These are phyloP conservation scores for Geothlypis trichas DNA, from an alignment of 2,113 vertebrate species.

Conservation along the genomic window DNA sequence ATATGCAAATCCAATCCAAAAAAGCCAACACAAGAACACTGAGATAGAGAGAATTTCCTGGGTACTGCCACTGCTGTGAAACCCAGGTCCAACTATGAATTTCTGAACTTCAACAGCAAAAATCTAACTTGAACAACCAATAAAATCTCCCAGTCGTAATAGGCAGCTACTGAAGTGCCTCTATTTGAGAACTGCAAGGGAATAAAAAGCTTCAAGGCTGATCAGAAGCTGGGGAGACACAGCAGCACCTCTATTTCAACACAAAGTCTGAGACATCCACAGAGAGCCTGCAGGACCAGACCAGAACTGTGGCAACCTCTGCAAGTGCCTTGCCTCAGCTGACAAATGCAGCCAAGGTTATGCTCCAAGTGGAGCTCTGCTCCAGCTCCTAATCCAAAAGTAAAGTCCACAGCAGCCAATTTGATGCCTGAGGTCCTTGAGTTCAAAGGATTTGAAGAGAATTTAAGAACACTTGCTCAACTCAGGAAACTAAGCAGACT, in stretches of 20 bases:
- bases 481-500: neutral
- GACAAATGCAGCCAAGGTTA: neutral
- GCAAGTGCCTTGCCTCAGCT: neutral
- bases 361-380: slow-evolving; percentile 2
- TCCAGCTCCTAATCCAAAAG: slow-evolving; percentile 2
- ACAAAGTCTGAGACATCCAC: neutral
- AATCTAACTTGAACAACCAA: neutral
- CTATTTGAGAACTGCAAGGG: neutral
- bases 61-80: neutral
- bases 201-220: neutral
- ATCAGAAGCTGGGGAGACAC: neutral
- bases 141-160: neutral
- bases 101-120: neutral
- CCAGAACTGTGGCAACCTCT: neutral
- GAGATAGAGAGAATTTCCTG: neutral
- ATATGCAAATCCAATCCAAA: neutral
- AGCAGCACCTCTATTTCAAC: neutral
- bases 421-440: neutral
- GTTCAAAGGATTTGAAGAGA: slow-evolving; percentile 5
- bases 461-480: neutral
- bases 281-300: slow-evolving; percentile 48
- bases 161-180: neutral
- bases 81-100: neutral
- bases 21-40: neutral
- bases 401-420: neutral